These are phyloP conservation scores for Lepidothrix coronata DNA, from an alignment of 2,113 vertebrate species.

Conservation along the genomic window DNA sequence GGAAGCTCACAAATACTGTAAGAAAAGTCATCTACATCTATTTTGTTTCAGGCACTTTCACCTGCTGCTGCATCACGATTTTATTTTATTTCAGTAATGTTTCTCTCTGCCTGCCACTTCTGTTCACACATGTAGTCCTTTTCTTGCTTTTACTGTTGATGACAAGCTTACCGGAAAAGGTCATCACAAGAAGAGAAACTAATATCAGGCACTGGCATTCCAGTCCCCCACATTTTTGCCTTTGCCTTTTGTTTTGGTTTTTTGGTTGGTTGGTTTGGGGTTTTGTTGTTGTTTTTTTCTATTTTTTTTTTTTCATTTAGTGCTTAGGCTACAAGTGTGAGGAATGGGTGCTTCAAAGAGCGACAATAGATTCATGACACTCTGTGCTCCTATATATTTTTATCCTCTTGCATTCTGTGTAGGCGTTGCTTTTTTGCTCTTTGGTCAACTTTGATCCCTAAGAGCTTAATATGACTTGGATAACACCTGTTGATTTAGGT, in stretches of 20 bases:
- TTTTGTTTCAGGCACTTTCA: not conserved
- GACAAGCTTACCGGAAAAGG: not conserved
- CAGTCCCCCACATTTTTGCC: not conserved
- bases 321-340: not conserved
- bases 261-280: not conserved
- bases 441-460: not conserved
- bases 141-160: not conserved
- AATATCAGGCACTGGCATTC: not conserved
- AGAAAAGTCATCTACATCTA: not conserved
- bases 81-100: not conserved
- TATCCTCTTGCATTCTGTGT: not conserved
- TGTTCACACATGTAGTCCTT: not conserved
- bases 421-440: not conserved
- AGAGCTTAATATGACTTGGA: not conserved
- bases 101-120: not conserved
- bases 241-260: not conserved
- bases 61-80: not conserved
- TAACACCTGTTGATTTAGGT: not conserved
- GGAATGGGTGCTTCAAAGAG: not conserved
- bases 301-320: not conserved
- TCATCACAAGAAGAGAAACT: not conserved
- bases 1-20: not conserved
- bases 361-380: not conserved
- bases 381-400: not conserved
- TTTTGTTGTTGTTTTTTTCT: not conserved